A percentile compares a stretch with the other conserved stretches of the same genome.
phyloP scores from a whole-genome alignment of 2,888 invertebrate genomes.

The Coelinius sp. region DNA sequence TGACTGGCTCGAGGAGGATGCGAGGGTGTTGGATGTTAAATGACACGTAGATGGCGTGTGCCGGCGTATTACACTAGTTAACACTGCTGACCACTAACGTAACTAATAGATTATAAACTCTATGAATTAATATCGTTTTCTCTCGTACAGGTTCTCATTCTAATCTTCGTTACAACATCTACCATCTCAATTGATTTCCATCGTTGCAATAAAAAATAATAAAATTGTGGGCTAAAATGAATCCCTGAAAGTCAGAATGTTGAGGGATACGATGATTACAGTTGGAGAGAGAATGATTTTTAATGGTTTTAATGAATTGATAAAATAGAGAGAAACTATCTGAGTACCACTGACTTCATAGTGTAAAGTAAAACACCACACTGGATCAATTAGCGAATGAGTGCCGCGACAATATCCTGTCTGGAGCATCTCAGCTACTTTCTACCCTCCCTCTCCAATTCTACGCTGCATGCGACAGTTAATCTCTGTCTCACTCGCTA shows the following conservation, averaged over 20 bases:
- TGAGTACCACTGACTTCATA: constrained; percentile 56
- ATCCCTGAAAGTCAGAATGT: neutral
- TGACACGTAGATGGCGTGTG: constrained; percentile 65
- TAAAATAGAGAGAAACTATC: constrained; percentile 31
- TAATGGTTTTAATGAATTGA: neutral
- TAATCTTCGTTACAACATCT: neutral
- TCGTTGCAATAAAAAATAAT: neutral
- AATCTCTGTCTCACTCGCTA: constrained; percentile 29
- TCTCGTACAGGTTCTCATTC: neutral
- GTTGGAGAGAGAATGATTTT: neutral
- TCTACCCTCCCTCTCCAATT: constrained; percentile 33
- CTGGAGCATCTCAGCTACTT: constrained; percentile 50
- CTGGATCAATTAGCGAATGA: constrained; percentile 68
- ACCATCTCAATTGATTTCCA: neutral
- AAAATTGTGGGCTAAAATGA: neutral
- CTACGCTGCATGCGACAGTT: constrained; percentile 23
- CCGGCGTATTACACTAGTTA: constrained; percentile 67
- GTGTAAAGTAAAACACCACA: constrained; percentile 63
- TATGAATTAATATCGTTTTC: constrained; percentile 67
- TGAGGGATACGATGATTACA: neutral
- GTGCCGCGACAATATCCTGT: constrained; percentile 67
- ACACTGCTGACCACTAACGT: constrained; percentile 59
- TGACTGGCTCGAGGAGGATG: constrained; percentile 19
- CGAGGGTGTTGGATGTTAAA: constrained; percentile 56
- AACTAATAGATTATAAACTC: constrained; percentile 69